phyloP scores from a whole-genome alignment of 2,888 invertebrate species.

The Drosophila conformis region DNA sequence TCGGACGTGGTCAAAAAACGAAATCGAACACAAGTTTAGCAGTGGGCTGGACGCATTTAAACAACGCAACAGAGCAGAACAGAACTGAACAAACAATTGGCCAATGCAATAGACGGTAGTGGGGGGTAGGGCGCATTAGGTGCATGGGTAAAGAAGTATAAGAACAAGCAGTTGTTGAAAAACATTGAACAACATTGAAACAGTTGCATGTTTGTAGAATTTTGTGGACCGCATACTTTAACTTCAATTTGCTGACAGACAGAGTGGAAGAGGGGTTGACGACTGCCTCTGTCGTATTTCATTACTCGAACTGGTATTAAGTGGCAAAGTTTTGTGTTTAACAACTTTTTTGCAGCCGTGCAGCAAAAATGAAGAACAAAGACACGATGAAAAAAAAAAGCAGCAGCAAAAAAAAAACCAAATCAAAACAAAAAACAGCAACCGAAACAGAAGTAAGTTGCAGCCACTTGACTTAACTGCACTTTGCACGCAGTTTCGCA shows the following conservation, averaged over 20 bases:
- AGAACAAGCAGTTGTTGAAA: constrained; percentile 39
- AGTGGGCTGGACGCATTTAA: constrained; percentile 25
- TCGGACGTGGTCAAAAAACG: constrained; percentile 54
- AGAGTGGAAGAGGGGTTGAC: not conserved
- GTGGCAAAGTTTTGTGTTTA: constrained; percentile 80
- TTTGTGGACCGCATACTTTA: constrained; percentile 75
- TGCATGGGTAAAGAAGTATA: not conserved
- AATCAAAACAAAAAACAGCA: constrained; percentile 29
- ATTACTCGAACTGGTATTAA: constrained; percentile 80
- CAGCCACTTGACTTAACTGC: constrained; percentile 76
- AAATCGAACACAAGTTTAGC: constrained; percentile 58
- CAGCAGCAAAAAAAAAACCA: not conserved
- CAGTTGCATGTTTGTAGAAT: constrained; percentile 71
- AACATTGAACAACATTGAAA: constrained; percentile 40
- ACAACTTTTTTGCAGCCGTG: constrained; percentile 75
- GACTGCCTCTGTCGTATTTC: constrained; percentile 70
- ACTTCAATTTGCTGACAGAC: constrained; percentile 67
- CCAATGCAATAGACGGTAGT: constrained; percentile 53
- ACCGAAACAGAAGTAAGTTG: constrained; percentile 62
- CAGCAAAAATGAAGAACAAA: constrained; percentile 68
- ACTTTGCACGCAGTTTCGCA: constrained; percentile 40
- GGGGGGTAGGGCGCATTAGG: not conserved
- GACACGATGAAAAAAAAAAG: constrained; percentile 48
- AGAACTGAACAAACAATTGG: constrained; percentile 69
- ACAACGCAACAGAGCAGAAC: constrained; percentile 10